Evolutionary conservation across 2,113 vertebrate species (phyloP), one percentile per base, ranked within the genome.

Genomic region (Myanophis thanlyinensis): DNA sequence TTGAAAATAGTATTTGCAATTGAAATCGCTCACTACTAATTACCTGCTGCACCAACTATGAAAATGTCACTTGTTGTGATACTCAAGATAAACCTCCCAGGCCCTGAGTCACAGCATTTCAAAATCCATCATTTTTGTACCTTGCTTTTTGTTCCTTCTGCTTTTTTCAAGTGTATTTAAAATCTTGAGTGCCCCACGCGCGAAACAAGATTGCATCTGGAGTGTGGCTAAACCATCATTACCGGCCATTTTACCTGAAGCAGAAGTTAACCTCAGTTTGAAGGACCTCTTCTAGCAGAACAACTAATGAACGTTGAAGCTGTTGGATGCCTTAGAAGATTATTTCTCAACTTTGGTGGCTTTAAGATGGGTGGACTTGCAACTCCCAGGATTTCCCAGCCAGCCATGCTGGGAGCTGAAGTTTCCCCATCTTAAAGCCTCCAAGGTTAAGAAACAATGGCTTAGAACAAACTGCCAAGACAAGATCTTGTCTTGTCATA

Each of bases 21-120:
- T 97, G 96, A 98, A 98, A 97, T 98, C 95, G 96, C 95, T 94
- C 94, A 51, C 93, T 95, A 89, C 94, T 95, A 97, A 97, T 95
- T 96, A 96, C 95, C 95, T 95, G 93, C 95, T 92, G 56, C 94
- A 95, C 96, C 95, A 96, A 95, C 95, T 94, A 15, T 91, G 95
- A 95, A 95, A 96, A 95, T 93, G 95, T 96, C 95, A 91, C 93
- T 97, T 94, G 88, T 7, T 52, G 95, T 35, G 85, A 30, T 44
- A 93, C 73, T 92, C 88, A 89, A 20, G 23, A 96, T 93, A 95
- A 96, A 96, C 88, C 94, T 91, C 94, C 80, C 54, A 44, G 15
- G 4, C 18, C 35, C 8, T 1, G 35, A 30, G 53, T 0, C 13
- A 44, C 20, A 87, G 3, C 44, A 88, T 86, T 93, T 40, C 91